Base-by-base conservation (phyloP, 2,888 invertebrate genomes). In the Orthosia gracilis region DNA sequence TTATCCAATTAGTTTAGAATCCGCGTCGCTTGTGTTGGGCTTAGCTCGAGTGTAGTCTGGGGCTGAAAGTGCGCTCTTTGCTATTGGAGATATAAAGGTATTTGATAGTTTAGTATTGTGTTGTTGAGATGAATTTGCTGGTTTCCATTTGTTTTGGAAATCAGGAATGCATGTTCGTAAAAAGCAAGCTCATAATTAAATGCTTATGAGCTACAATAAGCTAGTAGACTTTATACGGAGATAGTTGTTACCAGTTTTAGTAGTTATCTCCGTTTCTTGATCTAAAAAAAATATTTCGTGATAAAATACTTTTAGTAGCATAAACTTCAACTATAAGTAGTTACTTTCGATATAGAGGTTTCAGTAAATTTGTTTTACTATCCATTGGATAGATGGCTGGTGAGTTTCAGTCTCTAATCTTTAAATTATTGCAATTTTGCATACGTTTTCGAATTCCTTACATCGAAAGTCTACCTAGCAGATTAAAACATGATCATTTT, bases 1-100 rank as follows among this genome's bases (percentile, higher is more conserved):
- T 85, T 70, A 84, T 77, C 69, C 76, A 85, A 85, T 84, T 85
- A 74, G 69, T 73, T 67, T 69, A 61, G 73, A 75, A 81, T 84
- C 76, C 47, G 47, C 69, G 45, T 58, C 65, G 73, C 47, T 77
- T 81, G 65, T 63, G 64, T 61, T 55, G 54, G 63, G 69, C 68
- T 83, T 75, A 76, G n/a, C 17, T 64, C 23, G 26, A 52, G 40
- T 52, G 18, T 57, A 17, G 50, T 57, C 18, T 18, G 12, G 18
- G 9, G 15, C 31, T 61, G 49, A 47, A 63, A 59, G n/a, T 15
- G 21, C 18, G n/a, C 15, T 49, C 21, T 77, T 76, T 66, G 5
- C 11, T n/a, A 47, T 58, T 52, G 17, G n/a, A 31, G n/a, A 65
- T 57, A 3, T 73, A 50, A 49, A 57, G 54, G 31, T 55, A 63